These are phyloP conservation scores for Oasisia sp. DNA, from an alignment of 2,888 invertebrate species.

Conservation along the genomic window DNA sequence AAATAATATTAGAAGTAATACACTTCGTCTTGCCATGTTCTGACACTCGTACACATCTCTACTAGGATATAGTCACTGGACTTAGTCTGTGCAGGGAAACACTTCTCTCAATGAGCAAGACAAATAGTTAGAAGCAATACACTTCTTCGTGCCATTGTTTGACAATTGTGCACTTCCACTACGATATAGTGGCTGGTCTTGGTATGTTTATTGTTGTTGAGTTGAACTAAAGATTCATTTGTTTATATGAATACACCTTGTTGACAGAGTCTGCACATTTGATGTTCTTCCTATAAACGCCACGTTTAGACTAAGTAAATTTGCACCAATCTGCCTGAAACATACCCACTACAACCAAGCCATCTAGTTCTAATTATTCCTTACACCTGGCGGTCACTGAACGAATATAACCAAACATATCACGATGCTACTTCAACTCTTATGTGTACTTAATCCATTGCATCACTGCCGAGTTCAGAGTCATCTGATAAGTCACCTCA, in stretches of 20 bases:
- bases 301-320: not conserved
- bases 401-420: not conserved
- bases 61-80: too few species aligned
- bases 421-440: not conserved
- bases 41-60: too few species aligned
- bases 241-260: not conserved
- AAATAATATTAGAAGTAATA: too few species aligned
- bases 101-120: not conserved
- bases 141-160: too few species aligned
- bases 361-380: not conserved
- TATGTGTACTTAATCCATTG: not conserved
- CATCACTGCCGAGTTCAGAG: not conserved
- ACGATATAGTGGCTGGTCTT: too few species aligned
- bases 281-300: not conserved
- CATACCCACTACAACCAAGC: not conserved
- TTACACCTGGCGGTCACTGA: not conserved
- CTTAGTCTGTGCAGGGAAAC: too few species aligned
- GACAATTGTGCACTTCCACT: too few species aligned
- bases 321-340: not conserved
- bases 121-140: too few species aligned
- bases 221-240: too few species aligned
- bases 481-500: not conserved
- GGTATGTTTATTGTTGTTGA: too few species aligned
- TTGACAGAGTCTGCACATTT: not conserved
- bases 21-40: too few species aligned